Conservation (phyloP, 1,140 invertebrate genomes). For the Drosophila pectinifera region DNA sequence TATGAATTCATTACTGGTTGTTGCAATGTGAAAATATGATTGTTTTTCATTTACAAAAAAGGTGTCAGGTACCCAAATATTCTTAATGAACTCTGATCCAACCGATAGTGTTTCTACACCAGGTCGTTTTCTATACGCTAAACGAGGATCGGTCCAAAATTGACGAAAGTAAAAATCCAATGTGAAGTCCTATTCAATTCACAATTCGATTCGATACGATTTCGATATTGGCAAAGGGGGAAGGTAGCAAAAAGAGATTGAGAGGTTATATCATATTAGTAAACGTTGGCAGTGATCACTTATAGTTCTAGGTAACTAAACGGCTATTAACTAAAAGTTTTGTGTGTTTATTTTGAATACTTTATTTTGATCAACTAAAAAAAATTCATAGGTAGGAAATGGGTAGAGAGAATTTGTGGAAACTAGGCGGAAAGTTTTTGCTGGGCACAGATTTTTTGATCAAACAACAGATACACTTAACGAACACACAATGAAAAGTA, state of each 20-base stretch:
- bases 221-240: conserved; percentile 24
- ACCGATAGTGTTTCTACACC: conserved; percentile 95
- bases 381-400: conserved; percentile 46
- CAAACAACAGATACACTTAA: conserved; percentile 55
- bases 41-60: conserved; percentile 99
- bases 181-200: conserved; percentile 94
- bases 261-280: conserved; percentile 49
- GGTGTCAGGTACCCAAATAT: conserved; percentile 99
- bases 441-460: conserved; percentile 15
- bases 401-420: conserved; percentile 22
- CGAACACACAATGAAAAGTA: conserved; percentile 54
- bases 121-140: conserved; percentile 94
- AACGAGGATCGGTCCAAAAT: conserved; percentile 97
- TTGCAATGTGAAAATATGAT: conserved; percentile 98
- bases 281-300: conserved; percentile 43
- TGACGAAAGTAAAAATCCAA: conserved; percentile 99
- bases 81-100: conserved; percentile 97
- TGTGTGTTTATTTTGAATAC: conserved; percentile 25
- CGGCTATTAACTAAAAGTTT: conserved; percentile 39
- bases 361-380: conserved; percentile 35
- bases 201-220: conserved; percentile 43
- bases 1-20: conserved; percentile 98
- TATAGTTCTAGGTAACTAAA: conserved; percentile 47
- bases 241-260: conserved; percentile 62
- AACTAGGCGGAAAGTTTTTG: conserved; percentile 30